Conservation (phyloP, 2,113 vertebrate genomes). For the Papio anubis region DNA sequence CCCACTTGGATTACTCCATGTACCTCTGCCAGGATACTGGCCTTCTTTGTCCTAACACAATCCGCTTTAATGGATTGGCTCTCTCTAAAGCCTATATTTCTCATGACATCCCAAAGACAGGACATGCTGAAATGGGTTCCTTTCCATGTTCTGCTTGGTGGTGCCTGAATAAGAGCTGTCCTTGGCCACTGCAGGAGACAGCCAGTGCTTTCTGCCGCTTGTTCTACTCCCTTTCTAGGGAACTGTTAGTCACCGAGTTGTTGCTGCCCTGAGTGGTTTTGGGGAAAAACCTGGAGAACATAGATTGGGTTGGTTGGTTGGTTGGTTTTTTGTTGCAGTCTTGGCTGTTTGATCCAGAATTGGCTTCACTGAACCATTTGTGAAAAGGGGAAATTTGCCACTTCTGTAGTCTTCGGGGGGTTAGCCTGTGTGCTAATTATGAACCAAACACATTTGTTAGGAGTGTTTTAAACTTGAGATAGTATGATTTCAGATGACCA, state of each 20-base stretch:
- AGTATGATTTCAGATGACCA: not conserved
- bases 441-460: not conserved
- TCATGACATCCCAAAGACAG: not conserved
- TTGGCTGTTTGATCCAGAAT: not conserved
- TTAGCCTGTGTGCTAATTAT: not conserved
- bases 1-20: not conserved
- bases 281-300: not conserved
- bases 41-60: not conserved
- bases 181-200: not conserved
- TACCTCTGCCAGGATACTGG: not conserved
- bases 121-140: not conserved
- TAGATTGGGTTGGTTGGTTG: not conserved
- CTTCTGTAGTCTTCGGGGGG: not conserved
- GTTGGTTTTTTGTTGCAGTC: not conserved
- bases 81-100: not conserved
- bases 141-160: not conserved
- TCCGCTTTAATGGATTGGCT: not conserved
- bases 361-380: not conserved
- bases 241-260: not conserved
- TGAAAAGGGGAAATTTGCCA: not conserved
- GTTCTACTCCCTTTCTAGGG: not conserved
- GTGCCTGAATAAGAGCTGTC: not conserved
- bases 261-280: not conserved
- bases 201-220: not conserved
- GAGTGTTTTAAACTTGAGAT: not conserved